Conservation (phyloP, 2,888 invertebrate genomes). For the Nysson spinosus region DNA sequence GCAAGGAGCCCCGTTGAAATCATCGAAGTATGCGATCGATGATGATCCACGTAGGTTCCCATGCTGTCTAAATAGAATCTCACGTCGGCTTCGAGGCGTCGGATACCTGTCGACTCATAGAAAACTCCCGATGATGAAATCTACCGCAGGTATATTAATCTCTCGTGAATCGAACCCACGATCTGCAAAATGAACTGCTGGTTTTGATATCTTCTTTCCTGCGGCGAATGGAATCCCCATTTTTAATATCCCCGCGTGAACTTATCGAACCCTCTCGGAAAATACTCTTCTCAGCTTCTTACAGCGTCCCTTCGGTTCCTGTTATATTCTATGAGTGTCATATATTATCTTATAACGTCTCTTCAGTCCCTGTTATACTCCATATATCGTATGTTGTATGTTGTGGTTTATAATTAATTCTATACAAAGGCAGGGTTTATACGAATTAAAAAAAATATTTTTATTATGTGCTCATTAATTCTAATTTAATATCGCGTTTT, state of each 20-base stretch:
- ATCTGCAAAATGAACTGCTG: constrained; percentile 21
- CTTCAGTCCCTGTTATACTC: too few species aligned
- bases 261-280: not conserved
- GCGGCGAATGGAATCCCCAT: not conserved
- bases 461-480: too few species aligned
- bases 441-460: too few species aligned
- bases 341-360: too few species aligned
- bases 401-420: too few species aligned
- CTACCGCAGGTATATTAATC: constrained; percentile 34
- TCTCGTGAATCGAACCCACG: constrained; percentile 12
- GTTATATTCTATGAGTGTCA: too few species aligned
- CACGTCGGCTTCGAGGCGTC: constrained; percentile 13
- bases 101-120: constrained; percentile 9
- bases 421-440: too few species aligned
- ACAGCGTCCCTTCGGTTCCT: too few species aligned
- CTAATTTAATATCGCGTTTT: too few species aligned
- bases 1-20: constrained; percentile 23
- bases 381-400: too few species aligned
- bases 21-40: constrained; percentile 36
- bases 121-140: constrained; percentile 29
- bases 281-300: too few species aligned
- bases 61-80: constrained; percentile 63
- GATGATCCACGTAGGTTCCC: constrained; percentile 65
- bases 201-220: constrained; percentile 27
- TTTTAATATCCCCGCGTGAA: not conserved